phyloP scores from a whole-genome alignment of 2,113 vertebrate species.

The Pogonocichla stellata region DNA sequence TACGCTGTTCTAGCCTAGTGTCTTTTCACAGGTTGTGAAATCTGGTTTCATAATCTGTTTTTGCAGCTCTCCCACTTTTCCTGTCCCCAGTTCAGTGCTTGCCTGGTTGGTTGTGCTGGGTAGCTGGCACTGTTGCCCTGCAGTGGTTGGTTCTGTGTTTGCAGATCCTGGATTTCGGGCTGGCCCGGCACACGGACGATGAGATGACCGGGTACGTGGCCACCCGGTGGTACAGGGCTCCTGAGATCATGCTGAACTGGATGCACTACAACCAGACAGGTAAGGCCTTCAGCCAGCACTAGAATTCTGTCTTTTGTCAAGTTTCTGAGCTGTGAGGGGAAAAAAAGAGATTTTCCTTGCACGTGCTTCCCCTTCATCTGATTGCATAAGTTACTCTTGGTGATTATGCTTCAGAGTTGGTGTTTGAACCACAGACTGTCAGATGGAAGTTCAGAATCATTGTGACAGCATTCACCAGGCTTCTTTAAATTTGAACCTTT shows the following conservation, averaged over 20 bases:
- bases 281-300: neutral
- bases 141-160: neutral
- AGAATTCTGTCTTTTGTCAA: neutral
- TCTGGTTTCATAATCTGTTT: neutral
- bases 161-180: slow-evolving; percentile 95
- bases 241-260: slow-evolving; percentile 99
- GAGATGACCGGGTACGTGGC: slow-evolving; percentile 99
- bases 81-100: neutral
- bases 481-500: neutral
- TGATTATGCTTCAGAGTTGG: neutral
- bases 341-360: neutral
- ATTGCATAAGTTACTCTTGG: accelerated
- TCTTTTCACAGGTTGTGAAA: slow-evolving; percentile 4
- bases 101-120: neutral
- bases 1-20: neutral
- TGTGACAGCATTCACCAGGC: neutral
- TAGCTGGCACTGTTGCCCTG: neutral
- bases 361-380: accelerated
- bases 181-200: slow-evolving; percentile 95
- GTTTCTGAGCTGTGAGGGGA: neutral
- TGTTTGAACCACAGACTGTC: neutral
- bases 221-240: slow-evolving; percentile 95
- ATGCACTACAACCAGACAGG: slow-evolving; percentile 99
- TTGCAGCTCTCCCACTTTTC: neutral
- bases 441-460: neutral